Percentiles rank a stretch among this genome's conserved stretches.
phyloP scores from a whole-genome alignment of 2,797 vertebrate genomes.

The Glossophaga mutica region DNA sequence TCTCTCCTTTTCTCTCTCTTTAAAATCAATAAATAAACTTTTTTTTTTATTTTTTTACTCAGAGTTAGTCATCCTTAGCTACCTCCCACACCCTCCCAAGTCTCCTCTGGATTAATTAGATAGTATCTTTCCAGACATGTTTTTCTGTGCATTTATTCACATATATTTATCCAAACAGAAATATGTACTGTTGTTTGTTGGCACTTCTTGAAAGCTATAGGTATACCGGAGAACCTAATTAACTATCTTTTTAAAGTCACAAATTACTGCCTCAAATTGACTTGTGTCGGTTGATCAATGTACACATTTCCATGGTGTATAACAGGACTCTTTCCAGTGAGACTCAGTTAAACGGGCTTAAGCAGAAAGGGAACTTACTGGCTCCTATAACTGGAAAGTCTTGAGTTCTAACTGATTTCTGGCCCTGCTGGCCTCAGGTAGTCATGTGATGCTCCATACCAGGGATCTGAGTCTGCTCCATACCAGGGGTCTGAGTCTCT shows the following conservation, averaged over 20 bases:
- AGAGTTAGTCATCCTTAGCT: not conserved
- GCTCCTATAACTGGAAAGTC: not conserved
- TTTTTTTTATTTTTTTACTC: not conserved
- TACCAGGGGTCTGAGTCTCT: not conserved
- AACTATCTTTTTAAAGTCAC: not conserved
- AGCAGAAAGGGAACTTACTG: not conserved
- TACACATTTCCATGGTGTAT: not conserved
- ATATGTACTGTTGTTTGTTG: not conserved
- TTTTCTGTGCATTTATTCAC: constrained; percentile 22
- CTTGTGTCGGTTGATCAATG: not conserved
- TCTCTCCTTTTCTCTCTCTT: too few relatives aligned
- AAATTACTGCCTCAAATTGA: constrained; percentile 28
- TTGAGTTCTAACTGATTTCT: not conserved
- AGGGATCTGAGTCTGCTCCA: not conserved
- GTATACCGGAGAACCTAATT: not conserved
- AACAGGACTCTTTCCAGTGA: not conserved
- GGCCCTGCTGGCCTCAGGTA: not conserved
- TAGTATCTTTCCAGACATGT: not conserved
- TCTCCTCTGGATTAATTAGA: not conserved
- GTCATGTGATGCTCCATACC: not conserved
- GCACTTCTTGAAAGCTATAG: not conserved
- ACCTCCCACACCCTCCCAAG: not conserved
- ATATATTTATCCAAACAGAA: not conserved
- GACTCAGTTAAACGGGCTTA: not conserved
- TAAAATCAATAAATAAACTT: too few relatives aligned